These are phyloP conservation scores for Micromys minutus DNA, from an alignment of 2,113 vertebrate species.

Conservation along the genomic window DNA sequence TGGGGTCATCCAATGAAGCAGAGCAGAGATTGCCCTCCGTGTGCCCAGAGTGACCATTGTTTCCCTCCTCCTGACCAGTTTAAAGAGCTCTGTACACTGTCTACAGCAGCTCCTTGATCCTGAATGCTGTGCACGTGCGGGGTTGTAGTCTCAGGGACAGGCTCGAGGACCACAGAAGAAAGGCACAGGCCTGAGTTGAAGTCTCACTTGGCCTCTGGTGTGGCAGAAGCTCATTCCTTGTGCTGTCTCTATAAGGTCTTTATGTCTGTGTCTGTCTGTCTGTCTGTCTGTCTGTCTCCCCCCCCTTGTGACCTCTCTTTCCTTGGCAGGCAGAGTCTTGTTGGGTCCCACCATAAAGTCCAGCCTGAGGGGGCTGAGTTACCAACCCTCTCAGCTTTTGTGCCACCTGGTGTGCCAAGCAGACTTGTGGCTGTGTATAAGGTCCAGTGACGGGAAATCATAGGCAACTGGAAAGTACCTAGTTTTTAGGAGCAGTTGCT, in stretches of 20 bases:
- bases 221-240: neutral
- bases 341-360: neutral
- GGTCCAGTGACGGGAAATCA: neutral
- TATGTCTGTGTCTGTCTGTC: no score
- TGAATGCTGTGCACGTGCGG: neutral
- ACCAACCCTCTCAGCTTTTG: neutral
- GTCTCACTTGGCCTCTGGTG: neutral
- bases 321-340: neutral
- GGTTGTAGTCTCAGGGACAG: neutral
- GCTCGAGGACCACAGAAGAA: neutral
- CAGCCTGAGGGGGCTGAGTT: neutral
- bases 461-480: neutral
- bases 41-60: neutral
- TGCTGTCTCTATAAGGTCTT: neutral
- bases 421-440: neutral
- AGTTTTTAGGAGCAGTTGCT: neutral
- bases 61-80: neutral
- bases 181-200: neutral
- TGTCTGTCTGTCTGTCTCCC: no score
- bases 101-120: neutral
- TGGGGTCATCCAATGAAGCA: neutral
- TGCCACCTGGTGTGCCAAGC: neutral
- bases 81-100: neutral
- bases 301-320: neutral
- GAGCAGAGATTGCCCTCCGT: neutral